phyloP scores from a whole-genome alignment of 2,113 vertebrate species.

The Pimephales promelas region DNA sequence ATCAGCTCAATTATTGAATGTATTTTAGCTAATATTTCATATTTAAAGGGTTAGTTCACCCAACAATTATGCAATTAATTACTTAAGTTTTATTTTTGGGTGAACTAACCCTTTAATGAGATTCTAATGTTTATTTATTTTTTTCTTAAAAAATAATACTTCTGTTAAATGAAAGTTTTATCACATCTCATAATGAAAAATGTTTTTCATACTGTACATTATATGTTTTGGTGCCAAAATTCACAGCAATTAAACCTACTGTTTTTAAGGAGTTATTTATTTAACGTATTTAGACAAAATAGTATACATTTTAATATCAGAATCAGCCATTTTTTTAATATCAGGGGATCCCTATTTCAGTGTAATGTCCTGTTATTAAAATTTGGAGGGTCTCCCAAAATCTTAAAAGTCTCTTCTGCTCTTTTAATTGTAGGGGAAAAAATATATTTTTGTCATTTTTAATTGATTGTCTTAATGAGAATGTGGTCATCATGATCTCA shows the following conservation, averaged over 20 bases:
- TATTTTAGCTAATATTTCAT: no score
- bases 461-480: background rate
- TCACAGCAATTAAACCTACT: no score
- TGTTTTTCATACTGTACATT: background rate
- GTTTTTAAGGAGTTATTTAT: background rate
- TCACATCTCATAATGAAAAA: background rate
- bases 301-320: background rate
- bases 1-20: no score
- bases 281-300: background rate
- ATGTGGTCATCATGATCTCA: slow-evolving; percentile 22
- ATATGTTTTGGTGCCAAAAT: background rate
- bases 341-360: background rate
- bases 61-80: no score
- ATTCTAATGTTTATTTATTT: background rate
- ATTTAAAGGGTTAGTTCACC: no score
- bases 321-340: background rate
- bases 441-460: background rate
- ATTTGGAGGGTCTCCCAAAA: background rate
- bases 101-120: no score
- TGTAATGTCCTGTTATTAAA: background rate
- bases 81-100: no score
- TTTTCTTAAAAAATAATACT: background rate
- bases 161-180: background rate
- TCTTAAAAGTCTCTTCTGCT: background rate
- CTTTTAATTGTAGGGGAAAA: background rate